Evolutionary conservation across 2,113 vertebrate genomes (phyloP).

Genomic region (Echinops telfairi): DNA sequence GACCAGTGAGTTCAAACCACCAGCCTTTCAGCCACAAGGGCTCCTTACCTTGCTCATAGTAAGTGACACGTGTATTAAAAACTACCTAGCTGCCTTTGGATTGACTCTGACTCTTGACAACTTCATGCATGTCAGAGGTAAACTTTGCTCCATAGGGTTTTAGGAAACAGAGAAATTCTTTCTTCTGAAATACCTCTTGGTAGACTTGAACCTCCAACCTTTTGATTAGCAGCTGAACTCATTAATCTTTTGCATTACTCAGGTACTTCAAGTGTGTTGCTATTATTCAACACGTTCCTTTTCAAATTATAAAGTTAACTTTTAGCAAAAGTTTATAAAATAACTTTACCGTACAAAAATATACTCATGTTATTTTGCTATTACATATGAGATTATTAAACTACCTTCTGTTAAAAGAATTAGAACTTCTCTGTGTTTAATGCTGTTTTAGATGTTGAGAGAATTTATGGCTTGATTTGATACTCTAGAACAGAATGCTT

Average conservation of each 20-base stretch:
- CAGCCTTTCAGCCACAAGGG: too few relatives aligned
- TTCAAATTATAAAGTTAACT: constrained; percentile 56
- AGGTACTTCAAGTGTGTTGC: neutral
- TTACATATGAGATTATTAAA: constrained; percentile 41
- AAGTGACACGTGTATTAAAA: neutral
- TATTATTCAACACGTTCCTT: constrained; percentile 3
- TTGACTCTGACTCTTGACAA: neutral
- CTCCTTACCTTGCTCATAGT: neutral
- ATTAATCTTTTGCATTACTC: neutral
- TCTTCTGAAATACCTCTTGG: neutral
- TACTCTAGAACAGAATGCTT: neutral
- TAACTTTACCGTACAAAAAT: constrained; percentile 24
- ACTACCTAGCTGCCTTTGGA: neutral
- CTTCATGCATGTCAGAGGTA: neutral
- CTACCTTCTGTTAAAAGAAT: neutral
- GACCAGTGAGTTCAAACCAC: too few relatives aligned
- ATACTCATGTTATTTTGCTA: constrained; percentile 16
- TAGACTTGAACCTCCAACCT: neutral
- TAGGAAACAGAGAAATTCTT: neutral
- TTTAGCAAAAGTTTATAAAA: constrained; percentile 31
- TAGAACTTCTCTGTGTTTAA: constrained; percentile 27
- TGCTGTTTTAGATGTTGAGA: constrained; percentile 49
- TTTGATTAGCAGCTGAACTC: neutral
- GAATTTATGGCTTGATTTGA: constrained; percentile 26
- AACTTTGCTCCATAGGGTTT: neutral